Percentiles rank a stretch among this genome's conserved stretches.
Evolutionary conservation across 2,888 invertebrate genomes (phyloP).

Genomic region (Mactromeris polynyma): DNA sequence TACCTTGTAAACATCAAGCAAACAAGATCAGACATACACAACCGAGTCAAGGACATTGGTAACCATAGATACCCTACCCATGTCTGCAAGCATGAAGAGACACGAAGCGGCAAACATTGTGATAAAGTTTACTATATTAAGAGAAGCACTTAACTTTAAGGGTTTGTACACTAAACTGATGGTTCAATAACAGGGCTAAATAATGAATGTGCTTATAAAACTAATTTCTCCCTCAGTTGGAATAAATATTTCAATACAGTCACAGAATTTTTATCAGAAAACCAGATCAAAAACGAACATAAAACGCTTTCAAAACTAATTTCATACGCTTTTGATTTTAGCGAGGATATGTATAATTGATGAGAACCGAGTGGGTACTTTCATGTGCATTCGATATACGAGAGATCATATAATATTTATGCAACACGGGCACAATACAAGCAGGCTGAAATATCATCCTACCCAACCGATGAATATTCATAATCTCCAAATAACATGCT

Average conservation of each 20-base stretch:
- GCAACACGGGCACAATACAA: neutral
- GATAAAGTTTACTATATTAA: neutral
- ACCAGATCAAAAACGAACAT: neutral
- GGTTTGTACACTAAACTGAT: neutral
- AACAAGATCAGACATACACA: too few relatives aligned
- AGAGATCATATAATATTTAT: slow-evolving; percentile 16
- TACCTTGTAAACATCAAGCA: too few relatives aligned
- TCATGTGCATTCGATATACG: neutral
- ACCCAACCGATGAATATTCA: neutral
- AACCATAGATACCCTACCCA: too few relatives aligned
- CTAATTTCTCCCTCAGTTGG: neutral
- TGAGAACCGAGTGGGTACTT: neutral
- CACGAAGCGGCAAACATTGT: too few relatives aligned
- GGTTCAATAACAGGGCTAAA: neutral
- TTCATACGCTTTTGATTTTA: slow-evolving; percentile 1
- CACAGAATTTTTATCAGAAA: neutral
- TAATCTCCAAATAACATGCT: neutral
- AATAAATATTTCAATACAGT: neutral
- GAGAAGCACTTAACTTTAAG: neutral
- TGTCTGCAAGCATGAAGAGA: too few relatives aligned
- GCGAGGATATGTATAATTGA: neutral
- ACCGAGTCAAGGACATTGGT: too few relatives aligned
- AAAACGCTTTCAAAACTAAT: slow-evolving; percentile 15
- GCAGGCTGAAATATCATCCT: neutral
- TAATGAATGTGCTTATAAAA: neutral